phyloP scores from a whole-genome alignment of 2,113 vertebrate genomes.

The Azemiops feae region DNA sequence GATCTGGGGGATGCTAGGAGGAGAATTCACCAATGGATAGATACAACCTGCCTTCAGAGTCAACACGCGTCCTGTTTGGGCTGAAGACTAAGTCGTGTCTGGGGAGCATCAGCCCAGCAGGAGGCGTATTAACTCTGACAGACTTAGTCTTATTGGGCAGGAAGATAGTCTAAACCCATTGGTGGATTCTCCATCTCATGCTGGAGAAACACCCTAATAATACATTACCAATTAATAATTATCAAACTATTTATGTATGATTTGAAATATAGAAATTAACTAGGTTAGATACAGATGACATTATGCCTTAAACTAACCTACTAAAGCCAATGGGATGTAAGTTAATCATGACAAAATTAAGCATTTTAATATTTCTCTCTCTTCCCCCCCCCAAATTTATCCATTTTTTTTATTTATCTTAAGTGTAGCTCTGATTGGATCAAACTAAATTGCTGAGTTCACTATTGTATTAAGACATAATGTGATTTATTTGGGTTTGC shows the following conservation, averaged over 20 bases:
- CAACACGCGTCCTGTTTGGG: no score
- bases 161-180: no score
- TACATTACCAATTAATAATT: not conserved
- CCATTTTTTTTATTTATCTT: not conserved
- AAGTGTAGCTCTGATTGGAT: not conserved
- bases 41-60: no score
- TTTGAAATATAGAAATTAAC: not conserved
- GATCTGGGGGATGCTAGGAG: no score
- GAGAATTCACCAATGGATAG: no score
- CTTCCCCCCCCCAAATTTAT: not conserved
- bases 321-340: not conserved
- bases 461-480: not conserved
- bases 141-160: no score
- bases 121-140: no score
- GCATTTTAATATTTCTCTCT: not conserved
- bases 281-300: not conserved
- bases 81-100: no score
- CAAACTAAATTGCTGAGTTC: not conserved
- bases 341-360: not conserved
- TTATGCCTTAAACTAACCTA: not conserved
- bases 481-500: not conserved
- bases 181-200: no score
- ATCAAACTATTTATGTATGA: not conserved
- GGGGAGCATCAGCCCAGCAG: no score
- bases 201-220: not conserved